phyloP scores from a whole-genome alignment of 2,888 invertebrate genomes.

The Omphaloscelis lunosa region DNA sequence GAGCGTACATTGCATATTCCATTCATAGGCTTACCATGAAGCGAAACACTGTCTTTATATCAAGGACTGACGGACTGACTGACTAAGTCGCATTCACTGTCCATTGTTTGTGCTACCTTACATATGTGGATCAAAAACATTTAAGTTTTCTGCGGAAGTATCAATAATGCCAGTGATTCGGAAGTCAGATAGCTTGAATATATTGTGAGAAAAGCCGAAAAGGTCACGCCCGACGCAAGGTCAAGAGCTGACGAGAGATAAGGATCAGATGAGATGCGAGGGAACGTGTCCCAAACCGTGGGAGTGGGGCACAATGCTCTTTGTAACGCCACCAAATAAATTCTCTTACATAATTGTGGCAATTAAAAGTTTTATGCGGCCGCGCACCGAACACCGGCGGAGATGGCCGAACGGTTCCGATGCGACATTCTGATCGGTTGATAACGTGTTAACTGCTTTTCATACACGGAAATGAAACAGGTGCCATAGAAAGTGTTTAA shows the following conservation, averaged over 20 bases:
- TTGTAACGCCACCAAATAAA: conserved; percentile 80
- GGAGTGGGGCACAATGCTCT: conserved; percentile 80
- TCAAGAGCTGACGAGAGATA: conserved; percentile 83
- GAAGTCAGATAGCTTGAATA: conserved; percentile 76
- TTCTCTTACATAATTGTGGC: conserved; percentile 83
- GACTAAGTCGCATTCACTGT: conserved; percentile 32
- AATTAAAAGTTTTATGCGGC: conserved; percentile 83
- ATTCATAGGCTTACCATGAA: conserved; percentile 20
- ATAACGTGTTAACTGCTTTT: conserved; percentile 61
- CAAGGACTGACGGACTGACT: conserved; percentile 30
- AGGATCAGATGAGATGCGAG: conserved; percentile 72
- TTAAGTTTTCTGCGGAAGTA: conserved; percentile 72
- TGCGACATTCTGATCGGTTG: conserved; percentile 71
- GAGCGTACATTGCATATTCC: conserved; percentile 48
- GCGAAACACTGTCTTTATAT: conserved; percentile 22
- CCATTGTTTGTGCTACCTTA: conserved; percentile 48
- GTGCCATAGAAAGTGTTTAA: conserved; percentile 55
- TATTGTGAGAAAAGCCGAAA: conserved; percentile 76
- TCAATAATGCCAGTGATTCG: conserved; percentile 75
- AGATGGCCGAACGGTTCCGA: conserved; percentile 56
- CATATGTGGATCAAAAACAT: conserved; percentile 47
- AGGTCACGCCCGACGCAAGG: conserved; percentile 84
- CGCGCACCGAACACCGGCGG: conserved; percentile 55
- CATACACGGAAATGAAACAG: conserved; percentile 62
- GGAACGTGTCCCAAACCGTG: conserved; percentile 84